Percentiles rank a stretch among this genome's conserved stretches.
These are phyloP conservation scores for Drosophila obscura DNA, from an alignment of 1,140 invertebrate species.

Conservation along the genomic window DNA sequence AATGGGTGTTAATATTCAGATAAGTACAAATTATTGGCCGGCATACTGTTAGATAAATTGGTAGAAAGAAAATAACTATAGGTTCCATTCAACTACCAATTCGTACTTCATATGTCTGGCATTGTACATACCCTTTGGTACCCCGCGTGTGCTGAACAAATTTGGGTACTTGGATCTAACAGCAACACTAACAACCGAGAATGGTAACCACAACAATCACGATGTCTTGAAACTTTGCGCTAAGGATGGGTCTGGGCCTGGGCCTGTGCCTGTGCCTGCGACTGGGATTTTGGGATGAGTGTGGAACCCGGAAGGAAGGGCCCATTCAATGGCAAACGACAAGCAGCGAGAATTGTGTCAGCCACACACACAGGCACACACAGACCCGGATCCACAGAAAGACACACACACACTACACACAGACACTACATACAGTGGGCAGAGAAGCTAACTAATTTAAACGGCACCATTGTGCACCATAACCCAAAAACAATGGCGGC, in stretches of 20 bases:
- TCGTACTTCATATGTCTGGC: no score
- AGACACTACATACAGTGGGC: conserved; percentile 10
- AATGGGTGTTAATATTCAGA: no score
- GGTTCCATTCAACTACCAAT: no score
- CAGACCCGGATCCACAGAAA: conserved; percentile 5
- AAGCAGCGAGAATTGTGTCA: conserved; percentile 66
- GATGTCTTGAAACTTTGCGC: conserved; percentile 15
- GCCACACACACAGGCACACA: conserved; percentile 31
- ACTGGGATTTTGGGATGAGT: neutral
- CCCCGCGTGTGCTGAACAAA: neutral
- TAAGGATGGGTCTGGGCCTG: neutral
- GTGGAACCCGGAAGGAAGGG: conserved; percentile 15
- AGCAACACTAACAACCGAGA: neutral
- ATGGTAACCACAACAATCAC: conserved; percentile 23
- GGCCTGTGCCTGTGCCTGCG: neutral
- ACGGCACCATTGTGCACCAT: conserved; percentile 72
- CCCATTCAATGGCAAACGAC: conserved; percentile 49
- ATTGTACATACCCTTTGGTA: neutral
- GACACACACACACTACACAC: neutral
- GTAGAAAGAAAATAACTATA: no score
- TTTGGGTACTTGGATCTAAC: conserved; percentile 8
- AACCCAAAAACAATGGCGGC: conserved; percentile 68
- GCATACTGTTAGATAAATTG: no score
- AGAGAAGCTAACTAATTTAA: conserved; percentile 77
- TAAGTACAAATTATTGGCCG: no score